Percentiles rank a stretch among this genome's conserved stretches.
Conservation (phyloP, 1,140 invertebrate species). For the Pectinophora gossypiella region DNA sequence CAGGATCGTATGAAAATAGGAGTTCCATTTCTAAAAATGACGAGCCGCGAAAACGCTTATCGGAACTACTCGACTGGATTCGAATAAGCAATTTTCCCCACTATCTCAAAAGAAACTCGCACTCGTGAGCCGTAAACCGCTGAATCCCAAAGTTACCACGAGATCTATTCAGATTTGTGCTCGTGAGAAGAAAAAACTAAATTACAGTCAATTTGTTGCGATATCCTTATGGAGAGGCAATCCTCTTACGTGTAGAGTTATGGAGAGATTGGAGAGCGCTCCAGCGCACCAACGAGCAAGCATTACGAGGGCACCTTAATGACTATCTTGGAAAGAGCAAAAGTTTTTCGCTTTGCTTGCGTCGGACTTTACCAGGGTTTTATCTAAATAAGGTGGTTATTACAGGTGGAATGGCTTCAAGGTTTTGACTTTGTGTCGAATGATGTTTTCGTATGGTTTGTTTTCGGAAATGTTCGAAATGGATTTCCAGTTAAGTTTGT, state of each 20-base stretch:
- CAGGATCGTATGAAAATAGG: background rate
- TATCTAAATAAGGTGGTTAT: constrained; percentile 51
- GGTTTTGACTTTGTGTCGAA: constrained; percentile 11
- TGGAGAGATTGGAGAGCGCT: constrained; percentile 32
- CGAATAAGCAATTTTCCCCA: constrained; percentile 57
- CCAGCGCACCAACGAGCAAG: constrained; percentile 27
- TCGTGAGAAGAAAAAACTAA: constrained; percentile 69
- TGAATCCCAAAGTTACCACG: constrained; percentile 25
- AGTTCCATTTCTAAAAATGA: constrained; percentile 2
- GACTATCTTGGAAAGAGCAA: constrained; percentile 48
- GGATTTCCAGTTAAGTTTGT: no score
- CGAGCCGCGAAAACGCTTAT: constrained; percentile 3
- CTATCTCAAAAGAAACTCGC: constrained; percentile 20
- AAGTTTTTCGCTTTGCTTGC: constrained; percentile 49
- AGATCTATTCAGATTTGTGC: constrained; percentile 53
- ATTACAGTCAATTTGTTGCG: constrained; percentile 65
- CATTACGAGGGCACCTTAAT: constrained; percentile 52
- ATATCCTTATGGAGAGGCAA: constrained; percentile 65
- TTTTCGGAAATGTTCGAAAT: no score
- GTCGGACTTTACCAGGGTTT: constrained; percentile 31
- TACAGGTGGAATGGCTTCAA: constrained; percentile 15
- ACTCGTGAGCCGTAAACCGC: constrained; percentile 48
- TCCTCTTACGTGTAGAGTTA: constrained; percentile 56
- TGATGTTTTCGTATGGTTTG: background rate
- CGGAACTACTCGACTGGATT: constrained; percentile 19